phyloP scores from a whole-genome alignment of 1,140 invertebrate genomes.

The Ceratina australensis region DNA sequence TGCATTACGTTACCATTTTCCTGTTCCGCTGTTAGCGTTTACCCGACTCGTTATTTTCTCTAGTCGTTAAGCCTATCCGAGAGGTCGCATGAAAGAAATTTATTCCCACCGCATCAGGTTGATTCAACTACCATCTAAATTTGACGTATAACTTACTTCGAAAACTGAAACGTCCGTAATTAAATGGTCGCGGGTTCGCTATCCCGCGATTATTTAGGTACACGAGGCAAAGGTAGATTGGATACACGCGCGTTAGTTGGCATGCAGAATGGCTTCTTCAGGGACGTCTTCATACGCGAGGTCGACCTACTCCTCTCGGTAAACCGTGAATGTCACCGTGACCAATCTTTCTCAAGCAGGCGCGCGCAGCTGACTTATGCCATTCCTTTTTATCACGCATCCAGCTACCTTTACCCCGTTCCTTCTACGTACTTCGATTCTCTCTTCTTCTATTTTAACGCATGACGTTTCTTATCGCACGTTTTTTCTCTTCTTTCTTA shows the following conservation, averaged over 20 bases:
- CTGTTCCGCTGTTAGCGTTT: constrained; percentile 20
- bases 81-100: too few relatives aligned
- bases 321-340: constrained; percentile 29
- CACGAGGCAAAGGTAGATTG: neutral
- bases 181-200: neutral
- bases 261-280: neutral
- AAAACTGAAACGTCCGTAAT: neutral
- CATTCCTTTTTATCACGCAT: constrained; percentile 15
- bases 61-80: neutral
- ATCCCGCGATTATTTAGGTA: neutral
- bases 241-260: neutral
- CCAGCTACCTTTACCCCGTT: neutral
- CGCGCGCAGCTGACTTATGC: constrained; percentile 20
- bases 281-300: neutral
- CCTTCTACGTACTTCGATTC: neutral
- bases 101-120: too few relatives aligned
- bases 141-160: too few relatives aligned
- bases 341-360: constrained; percentile 14
- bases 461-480: neutral
- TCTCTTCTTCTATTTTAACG: neutral
- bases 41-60: neutral
- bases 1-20: constrained; percentile 9
- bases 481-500: neutral
- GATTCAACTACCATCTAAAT: too few relatives aligned
- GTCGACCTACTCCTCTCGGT: constrained; percentile 9